Evolutionary conservation across 2,113 vertebrate genomes (phyloP).

Genomic region (Noturus placidus): DNA sequence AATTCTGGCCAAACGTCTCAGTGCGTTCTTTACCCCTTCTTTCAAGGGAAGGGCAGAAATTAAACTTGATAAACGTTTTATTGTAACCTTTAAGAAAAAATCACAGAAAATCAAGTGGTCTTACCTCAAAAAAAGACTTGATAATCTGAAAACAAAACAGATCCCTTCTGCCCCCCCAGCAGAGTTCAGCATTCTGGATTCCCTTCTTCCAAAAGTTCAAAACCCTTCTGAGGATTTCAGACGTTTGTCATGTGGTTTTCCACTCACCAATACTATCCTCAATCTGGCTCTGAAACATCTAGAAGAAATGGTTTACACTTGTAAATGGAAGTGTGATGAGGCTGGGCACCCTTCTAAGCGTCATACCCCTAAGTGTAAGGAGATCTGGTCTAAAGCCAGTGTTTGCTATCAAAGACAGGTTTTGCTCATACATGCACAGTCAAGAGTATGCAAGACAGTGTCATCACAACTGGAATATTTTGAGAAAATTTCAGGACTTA

Average conservation of each 20-base stretch:
- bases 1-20: conserved; percentile 30
- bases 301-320: neutral
- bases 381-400: neutral
- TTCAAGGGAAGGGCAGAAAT: neutral
- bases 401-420: conserved; percentile 1
- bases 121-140: neutral
- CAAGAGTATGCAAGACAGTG: no score
- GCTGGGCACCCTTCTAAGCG: no score
- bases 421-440: neutral
- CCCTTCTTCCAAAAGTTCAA: neutral
- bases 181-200: conserved; percentile 13
- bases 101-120: neutral
- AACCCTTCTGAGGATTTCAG: neutral
- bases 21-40: conserved; percentile 2
- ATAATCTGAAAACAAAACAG: neutral
- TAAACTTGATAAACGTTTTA: neutral
- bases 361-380: no score
- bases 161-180: neutral
- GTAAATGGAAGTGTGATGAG: no score
- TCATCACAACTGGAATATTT: no score
- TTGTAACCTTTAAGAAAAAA: neutral
- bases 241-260: conserved; percentile 1
- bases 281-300: conserved; percentile 16
- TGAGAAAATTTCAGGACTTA: no score
- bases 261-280: conserved; percentile 25